Conservation (phyloP, 2,888 invertebrate species). For the Beris morrisii region DNA sequence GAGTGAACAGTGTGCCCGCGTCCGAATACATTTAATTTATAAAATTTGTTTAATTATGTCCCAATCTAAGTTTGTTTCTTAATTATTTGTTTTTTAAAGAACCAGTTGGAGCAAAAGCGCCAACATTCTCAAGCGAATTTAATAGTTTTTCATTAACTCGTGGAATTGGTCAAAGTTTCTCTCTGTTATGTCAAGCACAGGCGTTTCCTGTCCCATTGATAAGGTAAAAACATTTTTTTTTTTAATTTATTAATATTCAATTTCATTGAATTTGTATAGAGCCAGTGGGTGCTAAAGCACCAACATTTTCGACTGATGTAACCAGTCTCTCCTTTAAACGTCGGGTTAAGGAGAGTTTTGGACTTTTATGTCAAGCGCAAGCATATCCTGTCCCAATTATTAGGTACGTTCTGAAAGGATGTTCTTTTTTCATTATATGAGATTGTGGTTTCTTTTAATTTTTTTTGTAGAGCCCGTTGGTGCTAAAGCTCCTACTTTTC, state of each 20-base stretch:
- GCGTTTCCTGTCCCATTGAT: slow-evolving; percentile 53
- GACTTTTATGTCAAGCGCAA: slow-evolving; percentile 69
- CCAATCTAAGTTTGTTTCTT: too few relatives aligned
- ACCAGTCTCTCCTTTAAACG: slow-evolving; percentile 60
- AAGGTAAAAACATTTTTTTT: slow-evolving; percentile 44
- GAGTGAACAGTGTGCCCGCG: slow-evolving; percentile 13
- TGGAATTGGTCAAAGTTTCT: slow-evolving; percentile 50
- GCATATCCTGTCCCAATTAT: slow-evolving; percentile 71
- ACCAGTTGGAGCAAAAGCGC: slow-evolving; percentile 56
- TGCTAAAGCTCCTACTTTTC: slow-evolving; percentile 59
- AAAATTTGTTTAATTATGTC: not conserved
- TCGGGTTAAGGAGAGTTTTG: slow-evolving; percentile 58
- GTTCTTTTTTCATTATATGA: too few relatives aligned
- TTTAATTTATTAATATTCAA: slow-evolving; percentile 4
- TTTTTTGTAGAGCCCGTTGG: slow-evolving; percentile 41
- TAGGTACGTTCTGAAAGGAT: slow-evolving; percentile 58
- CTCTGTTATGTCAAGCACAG: slow-evolving; percentile 62
- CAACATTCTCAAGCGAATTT: slow-evolving; percentile 55
- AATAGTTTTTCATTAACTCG: slow-evolving; percentile 52
- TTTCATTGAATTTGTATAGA: slow-evolving; percentile 49
- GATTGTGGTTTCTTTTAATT: too few relatives aligned
- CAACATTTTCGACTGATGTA: slow-evolving; percentile 63
- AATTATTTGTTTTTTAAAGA: slow-evolving; percentile 44
- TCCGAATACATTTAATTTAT: not conserved
- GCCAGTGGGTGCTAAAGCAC: slow-evolving; percentile 64